Evolutionary conservation across 2,113 vertebrate genomes (phyloP).

Genomic region (Equus przewalskii): DNA sequence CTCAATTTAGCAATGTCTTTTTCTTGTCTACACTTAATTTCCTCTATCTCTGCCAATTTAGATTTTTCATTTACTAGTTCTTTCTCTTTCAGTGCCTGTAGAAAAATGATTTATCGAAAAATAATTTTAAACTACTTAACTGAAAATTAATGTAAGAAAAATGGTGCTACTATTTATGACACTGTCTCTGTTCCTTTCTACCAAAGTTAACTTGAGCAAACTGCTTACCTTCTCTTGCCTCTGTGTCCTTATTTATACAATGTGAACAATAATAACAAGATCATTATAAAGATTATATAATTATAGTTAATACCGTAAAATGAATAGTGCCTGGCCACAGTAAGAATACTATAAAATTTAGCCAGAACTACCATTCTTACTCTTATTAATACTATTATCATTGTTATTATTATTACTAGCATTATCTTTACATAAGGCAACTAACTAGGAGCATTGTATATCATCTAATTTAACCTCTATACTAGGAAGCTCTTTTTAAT

Average conservation of each 20-base stretch:
- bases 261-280: not conserved
- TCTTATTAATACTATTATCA: not conserved
- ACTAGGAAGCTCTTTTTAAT: constrained; percentile 8
- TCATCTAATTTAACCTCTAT: constrained; percentile 25
- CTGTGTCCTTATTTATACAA: constrained; percentile 25
- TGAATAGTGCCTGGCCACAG: not conserved
- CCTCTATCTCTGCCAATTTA: constrained; percentile 91
- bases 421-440: not conserved
- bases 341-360: constrained; percentile 13
- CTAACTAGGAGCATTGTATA: not conserved
- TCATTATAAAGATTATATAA: not conserved
- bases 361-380: not conserved
- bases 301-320: not conserved
- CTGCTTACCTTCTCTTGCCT: not conserved
- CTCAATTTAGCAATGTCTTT: constrained; percentile 89
- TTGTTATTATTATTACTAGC: not conserved
- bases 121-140: constrained; percentile 51
- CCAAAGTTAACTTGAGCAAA: not conserved
- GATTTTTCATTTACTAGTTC: constrained; percentile 93
- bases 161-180: not conserved
- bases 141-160: constrained; percentile 49
- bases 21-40: constrained; percentile 91
- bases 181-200: not conserved
- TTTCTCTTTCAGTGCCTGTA: constrained; percentile 92
- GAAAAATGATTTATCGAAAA: constrained; percentile 62